Evolutionary conservation across 23 tunicate species (phyloP).

Genomic region (Trididemnum clinides): DNA sequence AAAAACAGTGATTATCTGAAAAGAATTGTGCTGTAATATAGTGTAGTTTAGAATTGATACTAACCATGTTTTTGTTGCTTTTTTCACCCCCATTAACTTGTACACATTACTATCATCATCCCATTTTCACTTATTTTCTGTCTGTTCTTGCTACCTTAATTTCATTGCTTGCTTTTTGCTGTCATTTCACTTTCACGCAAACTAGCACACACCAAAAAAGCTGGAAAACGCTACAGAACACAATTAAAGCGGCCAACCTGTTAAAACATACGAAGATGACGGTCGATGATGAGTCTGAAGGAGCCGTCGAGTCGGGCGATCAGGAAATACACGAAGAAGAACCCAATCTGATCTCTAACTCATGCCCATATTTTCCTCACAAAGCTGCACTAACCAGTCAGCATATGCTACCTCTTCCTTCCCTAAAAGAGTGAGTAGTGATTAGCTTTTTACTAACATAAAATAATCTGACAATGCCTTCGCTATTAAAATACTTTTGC

Average conservation of each 20-base stretch:
- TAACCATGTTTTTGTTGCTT: too few species aligned
- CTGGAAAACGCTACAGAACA: slow-evolving; percentile 63
- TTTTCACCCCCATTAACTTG: too few species aligned
- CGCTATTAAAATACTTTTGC: too few species aligned
- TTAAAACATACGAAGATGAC: slow-evolving; percentile 9
- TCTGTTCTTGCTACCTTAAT: too few species aligned
- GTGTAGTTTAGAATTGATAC: too few species aligned
- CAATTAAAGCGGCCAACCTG: slow-evolving; percentile 30
- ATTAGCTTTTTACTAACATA: neutral
- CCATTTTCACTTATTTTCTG: too few species aligned
- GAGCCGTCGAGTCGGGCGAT: slow-evolving; percentile 8
- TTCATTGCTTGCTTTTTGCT: neutral
- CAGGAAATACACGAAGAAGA: neutral
- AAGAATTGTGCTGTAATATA: too few species aligned
- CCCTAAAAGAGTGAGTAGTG: slow-evolving; percentile 79
- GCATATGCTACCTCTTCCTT: slow-evolving; percentile 89
- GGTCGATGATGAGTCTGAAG: neutral
- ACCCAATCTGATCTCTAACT: neutral
- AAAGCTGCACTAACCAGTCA: slow-evolving; percentile 77
- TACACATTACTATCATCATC: too few species aligned
- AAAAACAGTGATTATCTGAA: too few species aligned
- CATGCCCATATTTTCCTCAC: slow-evolving; percentile 37
- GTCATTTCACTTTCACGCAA: neutral
- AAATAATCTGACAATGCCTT: too few species aligned
- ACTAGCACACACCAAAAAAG: slow-evolving; percentile 28